phyloP scores from a whole-genome alignment of 2,888 invertebrate species.

The Nephrotoma guestfalica region DNA sequence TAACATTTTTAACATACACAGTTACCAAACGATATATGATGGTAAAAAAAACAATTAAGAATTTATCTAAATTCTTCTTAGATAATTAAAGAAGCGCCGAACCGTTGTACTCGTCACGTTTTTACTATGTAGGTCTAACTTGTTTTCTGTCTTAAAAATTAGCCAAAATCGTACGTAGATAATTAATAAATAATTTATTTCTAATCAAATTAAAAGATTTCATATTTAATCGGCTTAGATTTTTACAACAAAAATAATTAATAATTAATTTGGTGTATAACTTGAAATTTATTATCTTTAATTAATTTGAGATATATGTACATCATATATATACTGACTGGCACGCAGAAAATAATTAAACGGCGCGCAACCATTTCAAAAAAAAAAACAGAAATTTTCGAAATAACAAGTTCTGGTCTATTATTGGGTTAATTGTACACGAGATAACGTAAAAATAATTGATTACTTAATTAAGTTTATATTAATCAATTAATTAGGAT shows the following conservation, averaged over 20 bases:
- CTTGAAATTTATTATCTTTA: neutral
- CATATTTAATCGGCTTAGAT: neutral
- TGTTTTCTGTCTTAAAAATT: neutral
- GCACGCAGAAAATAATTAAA: neutral
- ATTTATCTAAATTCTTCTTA: too few species aligned
- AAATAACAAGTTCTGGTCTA: neutral
- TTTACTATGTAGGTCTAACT: too few species aligned
- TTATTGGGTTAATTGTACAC: neutral
- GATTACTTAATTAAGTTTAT: neutral
- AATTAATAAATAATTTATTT: neutral
- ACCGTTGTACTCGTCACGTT: too few species aligned
- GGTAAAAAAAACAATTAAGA: too few species aligned
- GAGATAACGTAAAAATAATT: neutral
- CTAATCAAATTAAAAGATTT: neutral
- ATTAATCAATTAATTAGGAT: neutral
- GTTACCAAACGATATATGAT: too few species aligned
- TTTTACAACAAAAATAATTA: too few species aligned
- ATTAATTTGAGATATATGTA: neutral
- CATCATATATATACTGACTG: neutral
- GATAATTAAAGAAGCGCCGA: too few species aligned
- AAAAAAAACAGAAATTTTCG: neutral
- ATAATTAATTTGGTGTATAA: too few species aligned
- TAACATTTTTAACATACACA: too few species aligned
- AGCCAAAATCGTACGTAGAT: neutral
- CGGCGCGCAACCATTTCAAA: neutral